Evolutionary conservation across 2,113 vertebrate species (phyloP), one percentile per base, ranked within the genome.

Genomic region (Hydrolagus affinis): DNA sequence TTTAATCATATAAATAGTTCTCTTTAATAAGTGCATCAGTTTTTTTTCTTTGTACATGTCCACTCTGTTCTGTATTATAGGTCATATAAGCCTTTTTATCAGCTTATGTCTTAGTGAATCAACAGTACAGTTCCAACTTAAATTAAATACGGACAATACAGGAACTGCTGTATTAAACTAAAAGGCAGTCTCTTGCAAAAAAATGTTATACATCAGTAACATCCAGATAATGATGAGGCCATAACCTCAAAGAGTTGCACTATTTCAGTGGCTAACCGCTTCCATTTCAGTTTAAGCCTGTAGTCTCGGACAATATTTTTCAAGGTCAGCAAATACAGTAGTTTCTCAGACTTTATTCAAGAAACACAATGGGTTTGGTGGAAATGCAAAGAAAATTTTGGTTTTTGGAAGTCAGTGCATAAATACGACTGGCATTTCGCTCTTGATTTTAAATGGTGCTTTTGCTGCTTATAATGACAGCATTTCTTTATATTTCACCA

Each of bases 1-100:
- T 93, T 83, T 83, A 83, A 94, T 94, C 94, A 93, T 94, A 94
- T 94, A 94, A 94, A 94, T 94, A 94, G 93, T 90, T 94, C 94
- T 93, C 92, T 92, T 93, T 92, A 92, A 93, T 94, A 94, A 94
- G 92, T 94, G 93, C 94, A 94, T 94, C 91, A 93, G 90, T 88
- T 88, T 91, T 83, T 88, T 88, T 78, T 17, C 88, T 91, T 89
- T 91, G 90, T 88, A 90, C 88, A 91, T 91, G 91, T 92, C 89
- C 89, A 70, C 88, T 89, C 90, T 90, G 60, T 83, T 83, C 77
- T 83, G 78, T 83, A 83, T 83, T 83, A 64, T 83, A 83, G 78
- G 62, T 62, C 77, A 80, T 66, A 28, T 14, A 90, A 91, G 89
- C 90, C 89, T 89, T 92, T 92, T 91, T 92, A 90, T 89, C 89